Conservation (phyloP, 2,113 vertebrate genomes). For the Phylloscopus trochilus region DNA sequence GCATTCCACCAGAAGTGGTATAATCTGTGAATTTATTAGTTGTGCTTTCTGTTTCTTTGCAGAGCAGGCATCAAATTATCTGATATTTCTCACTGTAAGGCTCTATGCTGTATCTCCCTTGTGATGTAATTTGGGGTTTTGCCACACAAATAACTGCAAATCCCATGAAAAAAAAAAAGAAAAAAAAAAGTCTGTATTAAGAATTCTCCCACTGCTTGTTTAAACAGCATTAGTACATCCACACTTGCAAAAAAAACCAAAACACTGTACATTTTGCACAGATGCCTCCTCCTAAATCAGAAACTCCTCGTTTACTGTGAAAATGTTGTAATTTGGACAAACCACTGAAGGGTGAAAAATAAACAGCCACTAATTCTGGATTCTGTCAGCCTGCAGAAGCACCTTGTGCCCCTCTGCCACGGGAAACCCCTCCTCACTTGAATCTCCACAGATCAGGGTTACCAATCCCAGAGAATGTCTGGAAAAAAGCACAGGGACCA, state of each 20-base stretch:
- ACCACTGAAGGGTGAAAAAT: background rate
- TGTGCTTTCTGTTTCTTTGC: conserved; percentile 25
- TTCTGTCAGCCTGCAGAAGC: background rate
- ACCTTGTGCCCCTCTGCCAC: no score
- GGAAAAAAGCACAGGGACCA: background rate
- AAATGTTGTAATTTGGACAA: background rate
- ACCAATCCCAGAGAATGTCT: background rate
- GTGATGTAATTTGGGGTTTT: background rate
- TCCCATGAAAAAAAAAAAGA: background rate
- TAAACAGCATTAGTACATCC: background rate
- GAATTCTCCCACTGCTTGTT: background rate
- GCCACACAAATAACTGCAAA: background rate
- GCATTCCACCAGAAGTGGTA: background rate
- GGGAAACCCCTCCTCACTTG: background rate
- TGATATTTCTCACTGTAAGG: background rate
- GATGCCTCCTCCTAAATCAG: background rate
- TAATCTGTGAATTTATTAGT: background rate
- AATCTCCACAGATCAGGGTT: background rate
- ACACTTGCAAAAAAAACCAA: background rate
- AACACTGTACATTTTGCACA: background rate
- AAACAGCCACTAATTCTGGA: background rate
- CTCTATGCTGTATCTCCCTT: background rate
- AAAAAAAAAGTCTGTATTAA: background rate
- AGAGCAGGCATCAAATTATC: conserved; percentile 8
- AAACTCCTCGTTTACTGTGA: background rate